A percentile compares a stretch with the other conserved stretches of the same genome.
Evolutionary conservation across 2,888 invertebrate species (phyloP).

Genomic region (Caenorhabditis wallacei): DNA sequence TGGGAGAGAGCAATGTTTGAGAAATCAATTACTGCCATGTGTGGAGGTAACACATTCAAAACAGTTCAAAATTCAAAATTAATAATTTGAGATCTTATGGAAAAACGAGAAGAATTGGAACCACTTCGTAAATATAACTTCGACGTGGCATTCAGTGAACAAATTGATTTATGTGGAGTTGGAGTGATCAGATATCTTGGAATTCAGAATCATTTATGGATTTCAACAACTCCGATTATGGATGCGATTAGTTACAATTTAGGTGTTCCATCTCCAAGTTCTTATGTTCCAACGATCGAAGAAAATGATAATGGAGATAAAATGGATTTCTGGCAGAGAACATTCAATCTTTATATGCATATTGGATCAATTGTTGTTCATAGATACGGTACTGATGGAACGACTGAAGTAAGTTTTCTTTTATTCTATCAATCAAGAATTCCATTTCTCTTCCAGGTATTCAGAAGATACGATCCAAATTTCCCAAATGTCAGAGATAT

Average conservation of each 20-base stretch:
- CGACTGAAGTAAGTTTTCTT: constrained; percentile 59
- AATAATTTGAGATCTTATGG: constrained; percentile 70
- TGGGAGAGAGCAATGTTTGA: constrained; percentile 70
- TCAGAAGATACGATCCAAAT: constrained; percentile 69
- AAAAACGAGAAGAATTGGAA: constrained; percentile 72
- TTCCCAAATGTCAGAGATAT: constrained; percentile 78
- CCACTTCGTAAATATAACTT: constrained; percentile 72
- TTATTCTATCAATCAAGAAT: not conserved
- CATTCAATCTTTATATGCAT: constrained; percentile 76
- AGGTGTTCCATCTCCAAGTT: constrained; percentile 77
- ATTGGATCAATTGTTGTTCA: constrained; percentile 72
- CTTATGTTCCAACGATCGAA: constrained; percentile 79
- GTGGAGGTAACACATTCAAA: constrained; percentile 63
- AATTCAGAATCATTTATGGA: constrained; percentile 78
- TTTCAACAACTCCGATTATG: constrained; percentile 79
- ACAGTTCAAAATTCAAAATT: not conserved
- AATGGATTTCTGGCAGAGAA: constrained; percentile 77
- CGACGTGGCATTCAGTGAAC: constrained; percentile 79
- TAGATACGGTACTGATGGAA: constrained; percentile 70
- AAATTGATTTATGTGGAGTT: constrained; percentile 77
- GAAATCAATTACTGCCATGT: constrained; percentile 62
- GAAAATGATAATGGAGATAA: constrained; percentile 76
- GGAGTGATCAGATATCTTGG: constrained; percentile 76
- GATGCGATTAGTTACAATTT: constrained; percentile 77
- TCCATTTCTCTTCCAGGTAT: constrained; percentile 58